A percentile compares a stretch with the other conserved stretches of the same genome.
Conservation (phyloP, 2,888 invertebrate genomes). For the Protophormia terraenovae region DNA sequence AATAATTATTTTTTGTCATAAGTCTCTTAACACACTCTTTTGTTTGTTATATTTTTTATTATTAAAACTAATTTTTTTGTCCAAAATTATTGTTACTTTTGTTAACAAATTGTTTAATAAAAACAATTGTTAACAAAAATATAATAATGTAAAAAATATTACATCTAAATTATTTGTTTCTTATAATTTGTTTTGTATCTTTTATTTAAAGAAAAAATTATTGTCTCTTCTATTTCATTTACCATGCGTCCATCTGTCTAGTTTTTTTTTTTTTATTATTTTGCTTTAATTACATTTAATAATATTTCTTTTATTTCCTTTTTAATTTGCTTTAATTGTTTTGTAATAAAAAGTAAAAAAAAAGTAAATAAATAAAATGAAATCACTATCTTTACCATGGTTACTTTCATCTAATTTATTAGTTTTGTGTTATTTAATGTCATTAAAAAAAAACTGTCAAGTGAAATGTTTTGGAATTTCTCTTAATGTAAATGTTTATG, state of each 20-base stretch:
- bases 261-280: background rate
- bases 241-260: background rate
- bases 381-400: background rate
- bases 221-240: no score
- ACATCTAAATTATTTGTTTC: no score
- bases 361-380: background rate
- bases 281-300: background rate
- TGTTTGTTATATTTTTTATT: no score
- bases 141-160: no score
- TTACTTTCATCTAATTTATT: conserved; percentile 37
- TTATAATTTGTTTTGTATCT: no score
- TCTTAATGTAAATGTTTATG: background rate
- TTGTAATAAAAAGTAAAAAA: conserved; percentile 27
- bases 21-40: no score
- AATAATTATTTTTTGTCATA: no score
- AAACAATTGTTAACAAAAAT: no score
- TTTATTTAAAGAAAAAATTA: no score
- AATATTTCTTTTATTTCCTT: background rate
- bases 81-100: no score
- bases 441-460: background rate
- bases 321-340: conserved; percentile 21
- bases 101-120: no score
- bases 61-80: no score
- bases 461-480: conserved; percentile 11
- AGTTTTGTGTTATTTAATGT: conserved; percentile 1